phyloP scores from a whole-genome alignment of 2,113 vertebrate genomes.

The Hypocryptadius cinnamomeus region DNA sequence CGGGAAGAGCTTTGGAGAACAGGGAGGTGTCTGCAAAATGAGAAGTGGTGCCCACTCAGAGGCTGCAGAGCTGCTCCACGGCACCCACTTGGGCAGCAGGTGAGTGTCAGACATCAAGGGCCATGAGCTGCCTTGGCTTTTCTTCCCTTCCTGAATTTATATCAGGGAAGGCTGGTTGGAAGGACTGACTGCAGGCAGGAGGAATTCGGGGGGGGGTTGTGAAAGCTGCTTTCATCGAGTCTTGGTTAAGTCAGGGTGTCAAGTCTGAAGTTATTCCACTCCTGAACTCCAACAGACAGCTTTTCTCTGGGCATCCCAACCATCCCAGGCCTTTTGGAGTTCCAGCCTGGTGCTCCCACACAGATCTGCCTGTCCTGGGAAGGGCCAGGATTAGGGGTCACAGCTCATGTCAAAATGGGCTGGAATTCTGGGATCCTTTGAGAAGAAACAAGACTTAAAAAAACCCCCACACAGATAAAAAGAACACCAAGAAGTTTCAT shows the following conservation, averaged over 20 bases:
- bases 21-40: conserved; percentile 19
- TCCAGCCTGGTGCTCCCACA: neutral
- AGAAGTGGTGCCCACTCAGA: conserved; percentile 7
- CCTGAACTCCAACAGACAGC: neutral
- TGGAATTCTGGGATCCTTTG: neutral
- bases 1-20: neutral
- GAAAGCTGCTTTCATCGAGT: neutral
- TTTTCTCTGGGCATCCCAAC: neutral
- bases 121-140: neutral
- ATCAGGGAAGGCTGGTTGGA: neutral
- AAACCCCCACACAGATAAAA: neutral
- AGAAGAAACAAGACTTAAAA: neutral
- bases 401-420: neutral
- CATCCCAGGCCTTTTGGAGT: neutral
- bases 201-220: neutral
- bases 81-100: conserved; percentile 23
- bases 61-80: neutral
- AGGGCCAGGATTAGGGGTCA: neutral
- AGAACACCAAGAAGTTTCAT: neutral
- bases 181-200: neutral
- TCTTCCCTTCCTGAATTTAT: neutral
- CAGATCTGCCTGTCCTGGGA: neutral
- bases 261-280: neutral
- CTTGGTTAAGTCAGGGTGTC: neutral
- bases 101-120: neutral